phyloP scores from a whole-genome alignment of 1,140 invertebrate genomes.

The Saccostrea echinata region DNA sequence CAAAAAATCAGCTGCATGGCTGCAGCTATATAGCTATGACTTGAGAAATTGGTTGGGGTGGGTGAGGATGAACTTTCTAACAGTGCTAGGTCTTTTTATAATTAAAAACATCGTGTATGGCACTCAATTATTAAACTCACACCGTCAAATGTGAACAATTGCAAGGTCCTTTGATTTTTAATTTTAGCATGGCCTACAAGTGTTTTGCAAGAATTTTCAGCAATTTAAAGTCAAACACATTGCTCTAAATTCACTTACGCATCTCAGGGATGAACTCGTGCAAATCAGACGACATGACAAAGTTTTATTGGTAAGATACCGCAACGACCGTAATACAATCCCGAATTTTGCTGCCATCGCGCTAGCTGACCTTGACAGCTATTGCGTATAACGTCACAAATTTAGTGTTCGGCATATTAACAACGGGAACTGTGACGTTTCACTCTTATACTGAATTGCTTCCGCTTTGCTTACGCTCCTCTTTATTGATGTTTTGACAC shows the following conservation, averaged over 20 bases:
- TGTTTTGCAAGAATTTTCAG: no score
- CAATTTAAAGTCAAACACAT: no score
- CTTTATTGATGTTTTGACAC: slow-evolving; percentile 30
- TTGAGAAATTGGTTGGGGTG: no score
- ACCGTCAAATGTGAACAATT: no score
- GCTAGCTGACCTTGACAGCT: slow-evolving; percentile 6
- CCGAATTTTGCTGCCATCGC: slow-evolving; percentile 5
- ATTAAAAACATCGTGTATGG: no score
- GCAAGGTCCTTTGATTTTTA: no score
- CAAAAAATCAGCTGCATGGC: no score
- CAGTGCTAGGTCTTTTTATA: no score
- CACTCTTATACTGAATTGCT: slow-evolving; percentile 9
- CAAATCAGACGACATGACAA: background rate
- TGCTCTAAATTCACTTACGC: background rate
- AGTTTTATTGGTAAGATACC: background rate
- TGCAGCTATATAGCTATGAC: no score
- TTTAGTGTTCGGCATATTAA: background rate
- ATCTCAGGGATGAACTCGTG: background rate
- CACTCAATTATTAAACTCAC: no score
- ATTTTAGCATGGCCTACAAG: no score
- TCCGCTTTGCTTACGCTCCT: slow-evolving; percentile 25
- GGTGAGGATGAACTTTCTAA: no score
- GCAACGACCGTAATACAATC: background rate
- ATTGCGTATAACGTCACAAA: slow-evolving; percentile 9
- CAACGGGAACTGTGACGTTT: background rate